Evolutionary conservation across 2,113 vertebrate genomes (phyloP).

Genomic region (Saccopteryx bilineata): DNA sequence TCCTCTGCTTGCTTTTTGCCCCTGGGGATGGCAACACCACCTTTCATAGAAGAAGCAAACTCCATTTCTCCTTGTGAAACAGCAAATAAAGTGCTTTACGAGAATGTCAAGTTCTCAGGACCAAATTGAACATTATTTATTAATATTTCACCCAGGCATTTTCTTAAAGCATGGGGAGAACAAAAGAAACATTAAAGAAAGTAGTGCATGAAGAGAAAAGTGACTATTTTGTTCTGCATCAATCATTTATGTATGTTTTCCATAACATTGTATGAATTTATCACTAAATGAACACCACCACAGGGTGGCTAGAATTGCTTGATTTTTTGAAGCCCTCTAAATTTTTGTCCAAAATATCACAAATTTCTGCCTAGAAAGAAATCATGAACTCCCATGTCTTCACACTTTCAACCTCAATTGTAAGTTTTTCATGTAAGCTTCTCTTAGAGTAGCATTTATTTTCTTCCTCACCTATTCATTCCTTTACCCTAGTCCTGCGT

Average conservation of each 20-base stretch:
- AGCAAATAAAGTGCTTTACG: slow-evolving; percentile 26
- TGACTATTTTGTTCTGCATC: not conserved
- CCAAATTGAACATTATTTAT: slow-evolving; percentile 56
- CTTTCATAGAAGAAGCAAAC: slow-evolving; percentile 48
- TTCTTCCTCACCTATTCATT: not conserved
- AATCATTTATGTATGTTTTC: not conserved
- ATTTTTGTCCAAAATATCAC: not conserved
- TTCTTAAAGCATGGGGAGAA: slow-evolving; percentile 31
- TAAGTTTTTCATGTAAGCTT: not conserved
- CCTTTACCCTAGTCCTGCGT: not conserved
- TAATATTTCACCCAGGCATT: slow-evolving; percentile 40
- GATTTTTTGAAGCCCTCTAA: not conserved
- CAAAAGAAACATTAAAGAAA: slow-evolving; percentile 42
- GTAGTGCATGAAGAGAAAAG: slow-evolving; percentile 42
- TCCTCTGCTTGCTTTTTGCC: slow-evolving; percentile 62
- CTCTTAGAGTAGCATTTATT: not conserved
- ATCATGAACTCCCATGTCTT: not conserved
- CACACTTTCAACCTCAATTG: not conserved
- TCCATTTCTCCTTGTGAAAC: slow-evolving; percentile 51
- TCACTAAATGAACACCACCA: not conserved
- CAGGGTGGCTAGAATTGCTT: not conserved
- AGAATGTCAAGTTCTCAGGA: not conserved
- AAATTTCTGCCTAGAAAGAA: not conserved
- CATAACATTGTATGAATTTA: slow-evolving; percentile 42
- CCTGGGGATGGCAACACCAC: not conserved